Conservation (phyloP, 2,113 vertebrate genomes). For the Arvicanthis niloticus region DNA sequence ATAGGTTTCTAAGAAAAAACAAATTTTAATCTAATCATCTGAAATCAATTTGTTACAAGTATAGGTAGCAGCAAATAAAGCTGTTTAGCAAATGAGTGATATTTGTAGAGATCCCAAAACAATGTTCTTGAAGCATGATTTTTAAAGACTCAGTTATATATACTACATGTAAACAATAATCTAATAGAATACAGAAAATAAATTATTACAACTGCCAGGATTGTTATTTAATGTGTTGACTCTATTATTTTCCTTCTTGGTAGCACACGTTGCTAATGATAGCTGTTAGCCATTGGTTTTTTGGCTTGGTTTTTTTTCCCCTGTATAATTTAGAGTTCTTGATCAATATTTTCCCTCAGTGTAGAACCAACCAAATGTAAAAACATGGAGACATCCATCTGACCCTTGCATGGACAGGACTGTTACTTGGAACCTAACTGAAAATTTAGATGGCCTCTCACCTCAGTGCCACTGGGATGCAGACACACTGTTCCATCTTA, state of each 20-base stretch:
- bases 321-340: not conserved
- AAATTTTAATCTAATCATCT: constrained; percentile 29
- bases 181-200: not conserved
- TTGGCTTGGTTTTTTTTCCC: not conserved
- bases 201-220: constrained; percentile 20
- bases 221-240: constrained; percentile 1
- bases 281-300: not conserved
- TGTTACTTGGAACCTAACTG: not conserved
- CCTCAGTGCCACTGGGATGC: not conserved
- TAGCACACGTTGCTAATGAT: constrained; percentile 21
- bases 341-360: not conserved
- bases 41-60: constrained; percentile 19
- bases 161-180: constrained; percentile 45
- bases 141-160: constrained; percentile 41
- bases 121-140: constrained; percentile 48
- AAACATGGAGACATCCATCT: not conserved
- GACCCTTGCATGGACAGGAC: not conserved
- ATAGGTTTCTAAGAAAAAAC: constrained; percentile 42
- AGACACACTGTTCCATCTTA: not conserved
- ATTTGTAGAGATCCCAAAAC: constrained; percentile 49
- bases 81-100: constrained; percentile 42
- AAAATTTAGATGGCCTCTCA: constrained; percentile 8
- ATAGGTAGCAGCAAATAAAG: constrained; percentile 46
- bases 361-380: not conserved
- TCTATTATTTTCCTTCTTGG: constrained; percentile 51